Evolutionary conservation across 2,888 invertebrate species (phyloP).

Genomic region (Cantharis nigra): DNA sequence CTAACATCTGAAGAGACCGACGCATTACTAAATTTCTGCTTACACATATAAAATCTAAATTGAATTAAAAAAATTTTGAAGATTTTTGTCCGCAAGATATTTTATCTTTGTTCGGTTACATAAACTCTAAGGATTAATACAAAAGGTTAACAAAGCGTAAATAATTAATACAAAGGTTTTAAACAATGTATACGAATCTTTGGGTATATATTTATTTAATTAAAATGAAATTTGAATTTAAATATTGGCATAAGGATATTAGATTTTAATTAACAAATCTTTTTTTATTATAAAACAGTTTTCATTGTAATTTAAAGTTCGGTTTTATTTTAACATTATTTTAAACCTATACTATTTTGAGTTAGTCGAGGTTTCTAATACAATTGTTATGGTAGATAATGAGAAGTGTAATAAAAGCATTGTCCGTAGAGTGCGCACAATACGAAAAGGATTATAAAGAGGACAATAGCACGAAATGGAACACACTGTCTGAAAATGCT

Average conservation of each 20-base stretch:
- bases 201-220: background rate
- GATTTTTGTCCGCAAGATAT: background rate
- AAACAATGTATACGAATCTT: background rate
- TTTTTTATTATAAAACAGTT: background rate
- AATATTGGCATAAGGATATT: background rate
- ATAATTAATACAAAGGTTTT: background rate
- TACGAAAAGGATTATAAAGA: conserved; percentile 14
- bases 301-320: background rate
- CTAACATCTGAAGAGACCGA: background rate
- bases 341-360: background rate
- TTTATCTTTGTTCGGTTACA: background rate
- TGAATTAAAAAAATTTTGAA: background rate
- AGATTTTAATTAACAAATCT: background rate
- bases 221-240: background rate
- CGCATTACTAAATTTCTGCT: background rate
- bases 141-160: background rate
- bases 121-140: background rate
- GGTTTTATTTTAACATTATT: background rate
- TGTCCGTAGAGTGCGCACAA: conserved; percentile 9
- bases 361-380: background rate
- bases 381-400: conserved; percentile 7
- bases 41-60: background rate
- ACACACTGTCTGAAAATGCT: conserved; percentile 16
- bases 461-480: conserved; percentile 18
- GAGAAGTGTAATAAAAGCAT: conserved; percentile 22